phyloP scores from a whole-genome alignment of 1,140 invertebrate genomes.

The Ceratina australensis region DNA sequence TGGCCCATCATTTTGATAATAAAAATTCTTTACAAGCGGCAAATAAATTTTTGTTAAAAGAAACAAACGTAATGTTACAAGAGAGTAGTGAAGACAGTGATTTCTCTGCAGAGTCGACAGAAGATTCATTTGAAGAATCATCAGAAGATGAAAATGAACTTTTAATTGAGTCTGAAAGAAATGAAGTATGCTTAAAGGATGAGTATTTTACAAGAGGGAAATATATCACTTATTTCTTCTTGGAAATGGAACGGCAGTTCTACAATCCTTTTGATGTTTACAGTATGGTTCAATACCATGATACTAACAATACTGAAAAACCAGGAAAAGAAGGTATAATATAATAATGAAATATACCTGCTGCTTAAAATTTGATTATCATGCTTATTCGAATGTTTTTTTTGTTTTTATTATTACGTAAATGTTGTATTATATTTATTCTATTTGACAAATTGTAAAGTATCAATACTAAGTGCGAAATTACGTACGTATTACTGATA shows the following conservation, averaged over 20 bases:
- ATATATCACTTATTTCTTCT: constrained; percentile 74
- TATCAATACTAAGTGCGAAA: not conserved
- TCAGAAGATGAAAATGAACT: constrained; percentile 64
- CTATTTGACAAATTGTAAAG: constrained; percentile 3
- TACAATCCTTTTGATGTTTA: constrained; percentile 73
- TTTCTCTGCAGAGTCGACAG: constrained; percentile 69
- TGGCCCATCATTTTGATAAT: constrained; percentile 8
- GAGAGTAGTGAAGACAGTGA: constrained; percentile 72
- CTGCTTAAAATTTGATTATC: constrained; percentile 57
- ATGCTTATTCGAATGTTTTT: constrained; percentile 52
- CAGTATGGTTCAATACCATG: constrained; percentile 70
- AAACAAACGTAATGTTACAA: constrained; percentile 48
- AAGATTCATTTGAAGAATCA: constrained; percentile 66
- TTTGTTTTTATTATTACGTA: constrained; percentile 50
- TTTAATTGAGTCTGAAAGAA: constrained; percentile 56
- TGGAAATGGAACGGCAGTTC: constrained; percentile 73
- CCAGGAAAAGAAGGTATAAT: constrained; percentile 67
- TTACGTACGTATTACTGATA: too few relatives aligned
- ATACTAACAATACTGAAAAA: constrained; percentile 52
- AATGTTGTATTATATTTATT: constrained; percentile 37
- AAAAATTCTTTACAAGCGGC: constrained; percentile 7
- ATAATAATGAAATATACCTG: constrained; percentile 52
- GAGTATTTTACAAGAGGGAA: constrained; percentile 75
- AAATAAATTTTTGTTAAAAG: constrained; percentile 61
- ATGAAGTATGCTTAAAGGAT: constrained; percentile 63